A percentile compares a stretch with the other conserved stretches of the same genome.
These are phyloP conservation scores for Actinemys pallida DNA, from an alignment of 2,113 vertebrate species.

Conservation along the genomic window DNA sequence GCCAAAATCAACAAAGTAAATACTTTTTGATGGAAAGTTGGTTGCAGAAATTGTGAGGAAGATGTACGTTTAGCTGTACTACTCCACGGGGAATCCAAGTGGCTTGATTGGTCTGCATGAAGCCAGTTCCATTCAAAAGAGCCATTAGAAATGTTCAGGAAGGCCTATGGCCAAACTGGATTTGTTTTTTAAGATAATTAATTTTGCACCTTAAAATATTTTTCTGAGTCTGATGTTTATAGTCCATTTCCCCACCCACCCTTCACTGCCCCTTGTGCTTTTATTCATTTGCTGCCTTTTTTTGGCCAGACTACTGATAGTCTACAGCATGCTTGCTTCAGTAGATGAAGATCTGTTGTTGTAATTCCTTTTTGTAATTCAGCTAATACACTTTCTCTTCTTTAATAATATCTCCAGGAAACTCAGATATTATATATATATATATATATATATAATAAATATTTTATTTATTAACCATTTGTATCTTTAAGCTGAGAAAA, in stretches of 20 bases:
- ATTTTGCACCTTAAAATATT: not conserved
- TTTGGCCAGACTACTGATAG: not conserved
- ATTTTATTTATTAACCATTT: not conserved
- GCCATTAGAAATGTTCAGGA: not conserved
- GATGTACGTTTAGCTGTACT: not conserved
- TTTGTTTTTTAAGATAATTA: not conserved
- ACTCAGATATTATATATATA: not conserved
- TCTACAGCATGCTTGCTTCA: not conserved
- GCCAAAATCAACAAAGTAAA: not conserved
- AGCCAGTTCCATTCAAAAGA: not conserved
- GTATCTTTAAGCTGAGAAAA: slow-evolving; percentile 1
- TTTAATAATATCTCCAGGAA: not conserved
- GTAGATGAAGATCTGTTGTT: not conserved
- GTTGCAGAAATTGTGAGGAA: not conserved
- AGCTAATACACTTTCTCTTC: not conserved
- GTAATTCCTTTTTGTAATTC: not conserved
- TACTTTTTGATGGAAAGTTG: not conserved
- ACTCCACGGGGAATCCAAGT: not conserved
- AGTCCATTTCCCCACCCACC: fast-evolving
- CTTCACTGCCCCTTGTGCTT: not conserved
- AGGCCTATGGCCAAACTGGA: not conserved
- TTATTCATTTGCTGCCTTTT: not conserved
- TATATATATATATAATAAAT: too few species aligned
- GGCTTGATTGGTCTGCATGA: not conserved
- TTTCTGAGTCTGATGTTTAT: not conserved